A percentile compares a stretch with the other conserved stretches of the same genome.
Conservation (phyloP, 1,140 invertebrate species). For the Camponotus pennsylvanicus region DNA sequence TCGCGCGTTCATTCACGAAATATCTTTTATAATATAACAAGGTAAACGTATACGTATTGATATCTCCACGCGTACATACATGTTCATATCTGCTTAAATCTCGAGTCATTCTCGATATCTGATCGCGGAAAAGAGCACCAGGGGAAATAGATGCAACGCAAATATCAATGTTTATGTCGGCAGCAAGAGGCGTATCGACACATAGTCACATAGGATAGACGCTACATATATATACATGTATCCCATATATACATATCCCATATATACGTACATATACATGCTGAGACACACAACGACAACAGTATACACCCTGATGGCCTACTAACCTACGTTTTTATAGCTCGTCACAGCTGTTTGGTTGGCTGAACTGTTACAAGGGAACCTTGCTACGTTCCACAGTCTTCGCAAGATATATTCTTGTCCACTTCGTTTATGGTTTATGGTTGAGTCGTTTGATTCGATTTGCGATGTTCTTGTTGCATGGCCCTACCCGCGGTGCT, state of each 20-base stretch:
- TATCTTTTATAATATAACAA: not conserved
- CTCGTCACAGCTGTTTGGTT: constrained; percentile 86
- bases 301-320: constrained; percentile 72
- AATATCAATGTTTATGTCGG: constrained; percentile 65
- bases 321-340: constrained; percentile 86
- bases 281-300: constrained; percentile 60
- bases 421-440: constrained; percentile 80
- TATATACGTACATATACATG: constrained; percentile 39
- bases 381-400: constrained; percentile 87
- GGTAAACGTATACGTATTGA: not conserved
- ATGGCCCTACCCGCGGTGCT: constrained; percentile 84
- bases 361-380: constrained; percentile 87
- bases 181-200: constrained; percentile 71
- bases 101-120: constrained; percentile 53
- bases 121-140: constrained; percentile 47
- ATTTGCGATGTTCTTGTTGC: constrained; percentile 85
- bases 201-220: constrained; percentile 40
- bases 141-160: constrained; percentile 57
- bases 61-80: constrained; percentile 2
- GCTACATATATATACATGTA: constrained; percentile 9
- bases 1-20: not conserved
- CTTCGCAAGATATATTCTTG: constrained; percentile 84
- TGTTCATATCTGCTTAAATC: constrained; percentile 42
- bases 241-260: constrained; percentile 34
- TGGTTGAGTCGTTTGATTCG: constrained; percentile 82